Evolutionary conservation across 92 coral and sea anemone species (phyloP).

Genomic region (Actinernus sp.): DNA sequence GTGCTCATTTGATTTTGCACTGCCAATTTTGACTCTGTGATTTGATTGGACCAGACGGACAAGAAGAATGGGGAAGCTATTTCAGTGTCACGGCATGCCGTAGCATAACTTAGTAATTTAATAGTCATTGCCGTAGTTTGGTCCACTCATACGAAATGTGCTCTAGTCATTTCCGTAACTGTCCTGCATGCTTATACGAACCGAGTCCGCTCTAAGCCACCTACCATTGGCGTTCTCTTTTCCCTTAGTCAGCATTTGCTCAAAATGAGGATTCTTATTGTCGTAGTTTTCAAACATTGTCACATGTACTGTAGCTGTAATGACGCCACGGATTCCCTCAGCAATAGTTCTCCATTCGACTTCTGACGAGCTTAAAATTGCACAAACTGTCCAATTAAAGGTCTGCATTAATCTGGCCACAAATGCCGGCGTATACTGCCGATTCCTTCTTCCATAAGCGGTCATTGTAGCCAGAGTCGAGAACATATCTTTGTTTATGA

Average conservation of each 20-base stretch:
- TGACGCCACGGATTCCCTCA: conserved; percentile 17
- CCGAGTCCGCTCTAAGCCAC: not conserved
- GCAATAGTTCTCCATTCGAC: conserved; percentile 82
- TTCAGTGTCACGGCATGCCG: too few relatives aligned
- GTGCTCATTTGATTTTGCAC: too few relatives aligned
- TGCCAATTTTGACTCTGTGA: too few relatives aligned
- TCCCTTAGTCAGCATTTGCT: conserved; percentile 37
- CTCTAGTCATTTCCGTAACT: too few relatives aligned
- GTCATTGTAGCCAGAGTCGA: conserved; percentile 70
- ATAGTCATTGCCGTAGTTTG: too few relatives aligned
- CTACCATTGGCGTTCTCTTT: conserved; percentile 64
- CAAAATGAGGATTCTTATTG: conserved; percentile 36
- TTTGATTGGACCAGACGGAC: too few relatives aligned
- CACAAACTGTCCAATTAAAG: conserved; percentile 82
- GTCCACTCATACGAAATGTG: too few relatives aligned
- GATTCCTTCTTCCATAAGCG: conserved; percentile 73
- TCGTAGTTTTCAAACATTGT: conserved; percentile 66
- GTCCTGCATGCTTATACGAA: too few relatives aligned
- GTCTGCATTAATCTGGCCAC: conserved; percentile 41
- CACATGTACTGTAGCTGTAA: conserved; percentile 29
- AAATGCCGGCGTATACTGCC: conserved; percentile 55
- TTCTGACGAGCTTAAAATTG: conserved; percentile 67
- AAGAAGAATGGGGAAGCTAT: too few relatives aligned
- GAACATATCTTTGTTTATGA: conserved; percentile 51
- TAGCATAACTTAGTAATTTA: too few relatives aligned